Percentiles rank a stretch among this genome's conserved stretches.
These are phyloP conservation scores for Mesitornis unicolor DNA, from an alignment of 2,113 vertebrate species.

Conservation along the genomic window DNA sequence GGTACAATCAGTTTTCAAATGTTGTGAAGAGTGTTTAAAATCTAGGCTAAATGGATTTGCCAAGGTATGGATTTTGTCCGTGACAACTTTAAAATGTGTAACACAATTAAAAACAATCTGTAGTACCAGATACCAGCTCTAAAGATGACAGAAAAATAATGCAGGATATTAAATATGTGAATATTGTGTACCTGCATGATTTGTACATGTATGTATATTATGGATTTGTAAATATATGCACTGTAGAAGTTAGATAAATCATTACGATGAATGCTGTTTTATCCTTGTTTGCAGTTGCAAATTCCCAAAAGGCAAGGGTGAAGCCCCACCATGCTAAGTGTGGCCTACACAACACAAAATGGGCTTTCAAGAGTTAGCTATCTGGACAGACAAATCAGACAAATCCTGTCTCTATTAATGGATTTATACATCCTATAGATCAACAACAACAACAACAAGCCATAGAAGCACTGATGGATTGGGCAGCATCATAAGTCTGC, in stretches of 20 bases:
- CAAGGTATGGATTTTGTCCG: conserved; percentile 60
- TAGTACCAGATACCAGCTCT: neutral
- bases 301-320: neutral
- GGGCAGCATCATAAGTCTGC: neutral
- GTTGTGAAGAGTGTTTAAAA: conserved; percentile 52
- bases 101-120: neutral
- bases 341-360: neutral
- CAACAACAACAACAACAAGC: neutral
- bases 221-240: neutral
- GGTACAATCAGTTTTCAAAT: conserved; percentile 28
- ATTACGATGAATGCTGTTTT: neutral
- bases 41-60: conserved; percentile 54
- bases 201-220: rapidly evolving
- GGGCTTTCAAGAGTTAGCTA: neutral
- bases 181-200: neutral
- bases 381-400: neutral
- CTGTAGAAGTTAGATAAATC: neutral
- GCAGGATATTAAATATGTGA: neutral
- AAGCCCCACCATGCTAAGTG: neutral
- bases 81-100: neutral
- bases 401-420: neutral
- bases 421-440: neutral
- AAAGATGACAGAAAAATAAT: neutral
- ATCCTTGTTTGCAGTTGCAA: neutral
- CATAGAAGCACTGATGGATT: neutral